Percentiles rank a stretch among this genome's conserved stretches.
These are phyloP conservation scores for Nibea albiflora DNA, from an alignment of 2,113 vertebrate species.

Conservation along the genomic window DNA sequence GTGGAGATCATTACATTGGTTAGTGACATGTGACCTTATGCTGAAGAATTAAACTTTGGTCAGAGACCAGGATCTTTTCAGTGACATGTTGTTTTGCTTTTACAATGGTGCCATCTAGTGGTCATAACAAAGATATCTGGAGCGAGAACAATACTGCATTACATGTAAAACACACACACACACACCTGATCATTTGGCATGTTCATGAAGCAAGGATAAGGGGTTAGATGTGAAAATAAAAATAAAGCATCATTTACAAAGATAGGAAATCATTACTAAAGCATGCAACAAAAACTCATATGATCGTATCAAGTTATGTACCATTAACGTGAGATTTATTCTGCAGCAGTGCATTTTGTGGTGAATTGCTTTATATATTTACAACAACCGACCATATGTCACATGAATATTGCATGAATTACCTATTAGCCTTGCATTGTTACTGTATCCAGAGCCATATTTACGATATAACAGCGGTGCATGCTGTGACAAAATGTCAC, in stretches of 20 bases:
- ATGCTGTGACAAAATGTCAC: background rate
- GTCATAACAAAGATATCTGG: background rate
- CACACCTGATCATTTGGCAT: background rate
- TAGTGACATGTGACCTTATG: background rate
- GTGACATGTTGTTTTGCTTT: slow-evolving; percentile 8
- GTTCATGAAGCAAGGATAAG: background rate
- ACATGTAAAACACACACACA: background rate
- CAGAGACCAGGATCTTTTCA: background rate
- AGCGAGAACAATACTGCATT: too few relatives aligned
- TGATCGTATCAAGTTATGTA: background rate
- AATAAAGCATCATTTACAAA: too few relatives aligned
- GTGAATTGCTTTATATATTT: background rate
- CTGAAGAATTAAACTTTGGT: background rate
- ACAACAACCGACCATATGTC: background rate
- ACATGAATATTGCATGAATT: slow-evolving; percentile 3
- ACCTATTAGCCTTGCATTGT: background rate
- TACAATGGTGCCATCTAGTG: slow-evolving; percentile 59
- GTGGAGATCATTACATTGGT: background rate
- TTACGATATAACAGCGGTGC: background rate
- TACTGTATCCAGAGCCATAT: background rate
- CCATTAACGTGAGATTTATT: too few relatives aligned
- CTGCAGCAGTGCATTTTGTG: background rate
- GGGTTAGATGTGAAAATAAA: too few relatives aligned
- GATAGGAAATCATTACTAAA: too few relatives aligned
- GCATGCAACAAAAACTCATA: background rate